A percentile compares a stretch with the other conserved stretches of the same genome.
These are phyloP conservation scores for Heteronetta atricapilla DNA, from an alignment of 2,113 vertebrate genomes.

Conservation along the genomic window DNA sequence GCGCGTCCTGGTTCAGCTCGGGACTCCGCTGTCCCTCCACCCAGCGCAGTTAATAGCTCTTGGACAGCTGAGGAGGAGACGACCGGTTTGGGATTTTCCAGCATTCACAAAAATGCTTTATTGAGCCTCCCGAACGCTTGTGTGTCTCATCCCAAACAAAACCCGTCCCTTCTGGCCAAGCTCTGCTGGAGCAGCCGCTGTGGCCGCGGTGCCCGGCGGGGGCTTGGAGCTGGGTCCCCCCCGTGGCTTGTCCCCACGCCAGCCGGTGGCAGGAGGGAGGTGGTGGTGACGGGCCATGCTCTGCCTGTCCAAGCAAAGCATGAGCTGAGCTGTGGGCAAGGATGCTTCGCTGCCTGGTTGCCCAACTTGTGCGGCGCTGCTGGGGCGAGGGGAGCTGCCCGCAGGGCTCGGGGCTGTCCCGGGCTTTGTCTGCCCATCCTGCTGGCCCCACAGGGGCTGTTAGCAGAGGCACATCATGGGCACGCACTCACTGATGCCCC, in stretches of 20 bases:
- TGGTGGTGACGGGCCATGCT: no score
- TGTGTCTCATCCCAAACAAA: not conserved
- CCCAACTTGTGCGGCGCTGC: no score
- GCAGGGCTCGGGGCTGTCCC: not conserved
- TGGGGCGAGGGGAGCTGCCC: no score
- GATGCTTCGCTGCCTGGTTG: no score
- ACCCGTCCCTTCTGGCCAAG: not conserved
- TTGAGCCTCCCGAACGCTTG: not conserved
- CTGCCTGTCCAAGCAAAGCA: no score
- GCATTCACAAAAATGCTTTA: not conserved
- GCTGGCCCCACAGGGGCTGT: fast-evolving
- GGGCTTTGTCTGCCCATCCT: not conserved
- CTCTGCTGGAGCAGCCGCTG: not conserved
- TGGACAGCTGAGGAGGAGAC: not conserved
- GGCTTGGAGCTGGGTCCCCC: not conserved
- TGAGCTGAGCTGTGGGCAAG: no score
- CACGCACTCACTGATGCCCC: not conserved
- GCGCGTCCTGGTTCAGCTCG: not conserved
- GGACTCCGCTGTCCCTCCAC: not conserved
- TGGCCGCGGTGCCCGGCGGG: not conserved
- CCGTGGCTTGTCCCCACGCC: fast-evolving
- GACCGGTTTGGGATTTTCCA: not conserved
- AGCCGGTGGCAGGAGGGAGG: not conserved
- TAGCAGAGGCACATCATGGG: fast-evolving
- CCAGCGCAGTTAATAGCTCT: not conserved